phyloP scores from a whole-genome alignment of 1,140 invertebrate genomes.

The Radopholus similis region DNA sequence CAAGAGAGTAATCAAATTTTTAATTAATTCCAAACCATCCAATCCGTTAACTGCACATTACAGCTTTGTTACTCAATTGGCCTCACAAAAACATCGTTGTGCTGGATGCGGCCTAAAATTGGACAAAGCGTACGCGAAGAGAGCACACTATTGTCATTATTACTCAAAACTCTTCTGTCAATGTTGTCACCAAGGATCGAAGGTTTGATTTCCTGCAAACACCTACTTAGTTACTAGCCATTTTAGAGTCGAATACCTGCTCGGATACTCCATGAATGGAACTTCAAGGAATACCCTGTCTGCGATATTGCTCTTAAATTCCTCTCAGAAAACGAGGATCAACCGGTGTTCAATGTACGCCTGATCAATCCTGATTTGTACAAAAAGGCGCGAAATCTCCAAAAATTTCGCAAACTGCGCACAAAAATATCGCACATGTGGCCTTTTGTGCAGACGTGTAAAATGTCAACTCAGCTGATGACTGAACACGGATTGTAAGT shows the following conservation, averaged over 20 bases:
- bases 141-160: slow-evolving; percentile 73
- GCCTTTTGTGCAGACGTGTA: slow-evolving; percentile 36
- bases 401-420: slow-evolving; percentile 30
- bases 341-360: slow-evolving; percentile 75
- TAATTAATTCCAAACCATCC: not conserved
- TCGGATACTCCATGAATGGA: slow-evolving; percentile 73
- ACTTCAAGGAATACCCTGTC: slow-evolving; percentile 73
- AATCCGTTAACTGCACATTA: too few relatives aligned
- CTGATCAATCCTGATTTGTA: slow-evolving; percentile 60
- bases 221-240: not conserved
- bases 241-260: slow-evolving; percentile 69
- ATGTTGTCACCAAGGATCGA: slow-evolving; percentile 76
- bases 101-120: slow-evolving; percentile 80
- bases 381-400: slow-evolving; percentile 30
- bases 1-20: slow-evolving; percentile 30
- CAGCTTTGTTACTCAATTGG: slow-evolving; percentile 63
- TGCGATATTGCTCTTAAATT: slow-evolving; percentile 76
- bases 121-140: slow-evolving; percentile 63
- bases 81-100: slow-evolving; percentile 75
- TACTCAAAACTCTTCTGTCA: slow-evolving; percentile 82
- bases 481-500: slow-evolving; percentile 38
- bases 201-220: slow-evolving; percentile 60
- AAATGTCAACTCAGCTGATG: slow-evolving; percentile 1
- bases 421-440: slow-evolving; percentile 40
- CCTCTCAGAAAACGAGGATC: slow-evolving; percentile 72